Evolutionary conservation across 2,888 invertebrate genomes (phyloP).

Genomic region (Ceramica pisi): DNA sequence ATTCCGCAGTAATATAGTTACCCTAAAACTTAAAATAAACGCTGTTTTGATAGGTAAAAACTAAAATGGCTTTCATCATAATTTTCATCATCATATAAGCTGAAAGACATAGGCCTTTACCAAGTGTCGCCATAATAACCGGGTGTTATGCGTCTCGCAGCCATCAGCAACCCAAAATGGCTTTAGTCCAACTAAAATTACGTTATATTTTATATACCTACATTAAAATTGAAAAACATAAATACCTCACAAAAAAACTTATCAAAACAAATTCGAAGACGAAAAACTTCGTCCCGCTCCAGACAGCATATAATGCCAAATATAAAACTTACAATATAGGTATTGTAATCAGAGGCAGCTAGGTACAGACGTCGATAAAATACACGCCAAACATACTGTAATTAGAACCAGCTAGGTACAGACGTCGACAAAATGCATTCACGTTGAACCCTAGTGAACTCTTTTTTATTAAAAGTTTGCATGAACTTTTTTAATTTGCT

Average conservation of each 20-base stretch:
- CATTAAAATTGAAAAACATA: background rate
- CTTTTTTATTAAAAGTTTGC: conserved; percentile 62
- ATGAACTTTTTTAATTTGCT: conserved; percentile 66
- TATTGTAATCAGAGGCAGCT: conserved; percentile 35
- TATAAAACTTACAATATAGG: background rate
- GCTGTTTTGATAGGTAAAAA: too few relatives aligned
- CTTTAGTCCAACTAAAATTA: too few relatives aligned
- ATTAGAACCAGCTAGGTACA: conserved; percentile 41
- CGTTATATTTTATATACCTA: too few relatives aligned
- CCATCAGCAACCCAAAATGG: too few relatives aligned
- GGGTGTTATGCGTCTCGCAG: too few relatives aligned
- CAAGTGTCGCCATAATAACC: too few relatives aligned
- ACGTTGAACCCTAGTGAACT: conserved; percentile 48
- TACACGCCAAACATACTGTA: conserved; percentile 45
- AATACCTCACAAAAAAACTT: too few relatives aligned
- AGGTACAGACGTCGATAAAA: conserved; percentile 52
- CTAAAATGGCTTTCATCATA: too few relatives aligned
- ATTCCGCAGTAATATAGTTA: too few relatives aligned
- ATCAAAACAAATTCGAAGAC: conserved; percentile 2
- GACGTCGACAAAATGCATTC: conserved; percentile 58
- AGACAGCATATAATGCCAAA: background rate
- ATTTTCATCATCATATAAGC: too few relatives aligned
- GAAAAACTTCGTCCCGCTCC: background rate
- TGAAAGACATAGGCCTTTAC: too few relatives aligned
- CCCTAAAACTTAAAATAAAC: too few relatives aligned